These are phyloP conservation scores for Panurus biarmicus DNA, from an alignment of 2,113 vertebrate species.

Conservation along the genomic window DNA sequence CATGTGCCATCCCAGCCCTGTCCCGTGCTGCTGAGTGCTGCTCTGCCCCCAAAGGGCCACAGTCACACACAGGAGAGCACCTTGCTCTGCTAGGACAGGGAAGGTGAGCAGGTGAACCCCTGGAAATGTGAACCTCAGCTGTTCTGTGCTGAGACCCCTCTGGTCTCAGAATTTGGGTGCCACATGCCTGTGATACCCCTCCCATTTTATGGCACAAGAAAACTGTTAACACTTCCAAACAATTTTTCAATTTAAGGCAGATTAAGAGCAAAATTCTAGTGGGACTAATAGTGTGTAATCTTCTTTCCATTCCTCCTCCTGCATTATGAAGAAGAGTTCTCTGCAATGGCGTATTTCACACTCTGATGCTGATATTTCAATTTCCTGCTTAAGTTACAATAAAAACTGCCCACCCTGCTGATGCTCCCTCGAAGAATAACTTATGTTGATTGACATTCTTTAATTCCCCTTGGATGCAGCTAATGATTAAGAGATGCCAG, in stretches of 20 bases:
- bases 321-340: neutral
- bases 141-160: neutral
- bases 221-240: neutral
- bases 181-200: fast-evolving
- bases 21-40: fast-evolving
- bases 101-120: neutral
- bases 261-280: slow-evolving; percentile 42
- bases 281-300: slow-evolving; percentile 48
- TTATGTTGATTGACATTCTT: slow-evolving; percentile 46
- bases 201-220: neutral
- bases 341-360: slow-evolving; percentile 42
- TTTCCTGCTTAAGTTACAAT: slow-evolving; percentile 55
- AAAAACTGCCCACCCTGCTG: slow-evolving; percentile 44
- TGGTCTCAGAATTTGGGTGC: neutral
- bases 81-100: fast-evolving
- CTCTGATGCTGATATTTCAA: slow-evolving; percentile 29
- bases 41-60: neutral
- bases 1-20: neutral
- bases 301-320: slow-evolving; percentile 11
- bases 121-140: neutral
- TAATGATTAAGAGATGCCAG: slow-evolving; percentile 52
- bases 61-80: neutral
- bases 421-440: slow-evolving; percentile 45
- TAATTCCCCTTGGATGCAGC: slow-evolving; percentile 50
- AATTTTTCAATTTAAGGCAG: slow-evolving; percentile 21